Conservation (phyloP, 2,888 invertebrate species). For the Chelonus formosanus region DNA sequence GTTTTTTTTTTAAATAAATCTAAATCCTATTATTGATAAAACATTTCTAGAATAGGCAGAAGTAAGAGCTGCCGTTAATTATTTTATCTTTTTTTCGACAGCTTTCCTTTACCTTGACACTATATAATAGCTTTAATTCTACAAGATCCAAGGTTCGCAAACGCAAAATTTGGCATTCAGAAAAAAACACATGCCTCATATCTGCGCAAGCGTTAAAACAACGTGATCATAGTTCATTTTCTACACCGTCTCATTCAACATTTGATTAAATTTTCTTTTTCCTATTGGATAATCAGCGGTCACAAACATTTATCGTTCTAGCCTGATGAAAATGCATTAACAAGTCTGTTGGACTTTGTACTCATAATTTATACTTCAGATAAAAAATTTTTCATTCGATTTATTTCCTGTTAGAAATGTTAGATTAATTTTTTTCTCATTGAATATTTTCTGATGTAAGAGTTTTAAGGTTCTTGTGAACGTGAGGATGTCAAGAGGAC, state of each 20-base stretch:
- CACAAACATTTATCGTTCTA: background rate
- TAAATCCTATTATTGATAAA: too few species aligned
- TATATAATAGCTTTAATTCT: too few species aligned
- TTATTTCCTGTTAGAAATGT: too few species aligned
- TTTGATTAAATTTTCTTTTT: background rate
- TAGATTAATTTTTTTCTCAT: too few species aligned
- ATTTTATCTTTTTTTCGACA: too few species aligned
- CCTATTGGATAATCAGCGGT: constrained; percentile 1
- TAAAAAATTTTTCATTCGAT: too few species aligned
- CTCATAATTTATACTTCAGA: background rate
- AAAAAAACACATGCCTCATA: background rate
- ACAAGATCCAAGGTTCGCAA: constrained; percentile 47
- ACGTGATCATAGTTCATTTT: background rate
- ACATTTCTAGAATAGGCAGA: too few species aligned
- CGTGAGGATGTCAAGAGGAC: too few species aligned
- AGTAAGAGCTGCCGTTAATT: too few species aligned
- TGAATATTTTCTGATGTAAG: too few species aligned
- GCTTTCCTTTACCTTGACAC: background rate
- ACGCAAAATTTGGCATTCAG: constrained; percentile 7
- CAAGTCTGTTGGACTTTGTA: constrained; percentile 8
- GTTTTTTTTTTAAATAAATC: too few species aligned
- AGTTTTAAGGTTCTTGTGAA: too few species aligned
- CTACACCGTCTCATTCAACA: background rate
- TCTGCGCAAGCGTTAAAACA: background rate
- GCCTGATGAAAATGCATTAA: constrained; percentile 3